Conservation (phyloP, 2,797 vertebrate species). For the Tauraco hartlaubi region DNA sequence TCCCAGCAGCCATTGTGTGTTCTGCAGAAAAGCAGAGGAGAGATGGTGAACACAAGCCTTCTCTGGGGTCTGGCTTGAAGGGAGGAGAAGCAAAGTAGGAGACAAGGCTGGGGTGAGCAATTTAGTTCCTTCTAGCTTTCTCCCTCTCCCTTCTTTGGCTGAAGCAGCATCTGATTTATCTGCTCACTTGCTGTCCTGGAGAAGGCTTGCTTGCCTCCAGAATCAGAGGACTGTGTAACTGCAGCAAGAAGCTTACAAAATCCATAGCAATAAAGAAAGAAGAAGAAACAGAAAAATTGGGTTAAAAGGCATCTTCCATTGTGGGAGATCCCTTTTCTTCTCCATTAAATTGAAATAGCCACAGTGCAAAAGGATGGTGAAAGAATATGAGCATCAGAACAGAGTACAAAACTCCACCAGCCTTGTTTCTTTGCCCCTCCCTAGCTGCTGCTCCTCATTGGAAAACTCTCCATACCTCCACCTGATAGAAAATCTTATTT, state of each 20-base stretch:
- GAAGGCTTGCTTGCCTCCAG: background rate
- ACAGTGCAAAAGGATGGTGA: background rate
- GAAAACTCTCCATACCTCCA: background rate
- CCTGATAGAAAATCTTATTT: background rate
- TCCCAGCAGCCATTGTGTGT: background rate
- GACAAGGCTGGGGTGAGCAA: background rate
- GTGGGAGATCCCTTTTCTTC: background rate
- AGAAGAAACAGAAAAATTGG: background rate
- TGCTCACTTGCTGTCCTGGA: background rate
- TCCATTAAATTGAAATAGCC: background rate
- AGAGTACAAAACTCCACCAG: background rate
- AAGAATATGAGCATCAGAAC: background rate
- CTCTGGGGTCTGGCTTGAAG: background rate
- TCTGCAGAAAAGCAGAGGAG: background rate
- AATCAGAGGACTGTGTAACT: constrained; percentile 31
- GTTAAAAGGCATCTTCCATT: background rate
- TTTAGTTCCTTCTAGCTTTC: background rate
- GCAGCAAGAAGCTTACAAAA: constrained; percentile 14
- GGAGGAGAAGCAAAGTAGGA: background rate
- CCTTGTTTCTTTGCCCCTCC: background rate
- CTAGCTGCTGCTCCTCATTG: background rate
- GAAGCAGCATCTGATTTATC: background rate
- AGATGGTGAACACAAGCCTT: background rate
- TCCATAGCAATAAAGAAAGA: background rate
- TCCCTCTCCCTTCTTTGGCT: background rate